Base-by-base conservation (phyloP, 2,888 invertebrate species). In the Panorpa germanica region DNA sequence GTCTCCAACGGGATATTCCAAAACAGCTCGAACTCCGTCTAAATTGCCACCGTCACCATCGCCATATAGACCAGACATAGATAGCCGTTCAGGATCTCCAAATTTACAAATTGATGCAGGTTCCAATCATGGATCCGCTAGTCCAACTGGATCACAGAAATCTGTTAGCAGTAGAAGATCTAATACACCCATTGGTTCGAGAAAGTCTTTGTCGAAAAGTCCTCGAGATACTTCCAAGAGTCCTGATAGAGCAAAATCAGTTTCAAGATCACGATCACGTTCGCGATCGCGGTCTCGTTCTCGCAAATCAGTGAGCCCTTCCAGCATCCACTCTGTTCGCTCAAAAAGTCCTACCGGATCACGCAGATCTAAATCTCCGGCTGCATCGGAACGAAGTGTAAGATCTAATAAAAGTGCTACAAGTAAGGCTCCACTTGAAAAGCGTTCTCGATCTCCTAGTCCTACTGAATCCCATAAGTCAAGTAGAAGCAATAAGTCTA, bases 81-180 rank as follows among this genome's bases (percentile, higher is more conserved):
- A 21, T 9, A 38, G 36, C 24, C 33, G 35, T 10, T 31, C 35
- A 5, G 23, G 31, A 20, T 62, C 60, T 10, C 61, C 61, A 1
- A 57, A 57, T 40, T 47, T 63, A 22, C 53, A 61, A 50, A 61
- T 61, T 31, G 61, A 61, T 40, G 58, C 52, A 14, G 44, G 45
- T 26, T 52, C 53, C 3, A 35, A 35, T 11, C 43, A 43, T 7
- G 51, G 50, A 18, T 40, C 41, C n/a, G 40, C 40, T 26, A 25
- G 24, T 13, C 15, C 29, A 15, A 20, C 13, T 14, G 14, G 22
- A 11, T 22, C 29, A 10, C 15, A 11, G 4, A 22, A 5, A 12
- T 21, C 20, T 8, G 6, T 14, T 8, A 24, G 24, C 24, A 13
- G 11, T 5, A 24, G 24, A 9, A 5, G 24, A 27, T 27, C 27